Percentiles rank a stretch among this genome's conserved stretches.
These are phyloP conservation scores for Pyrrhura leucotis DNA, from an alignment of 2,797 vertebrate genomes.

Conservation along the genomic window DNA sequence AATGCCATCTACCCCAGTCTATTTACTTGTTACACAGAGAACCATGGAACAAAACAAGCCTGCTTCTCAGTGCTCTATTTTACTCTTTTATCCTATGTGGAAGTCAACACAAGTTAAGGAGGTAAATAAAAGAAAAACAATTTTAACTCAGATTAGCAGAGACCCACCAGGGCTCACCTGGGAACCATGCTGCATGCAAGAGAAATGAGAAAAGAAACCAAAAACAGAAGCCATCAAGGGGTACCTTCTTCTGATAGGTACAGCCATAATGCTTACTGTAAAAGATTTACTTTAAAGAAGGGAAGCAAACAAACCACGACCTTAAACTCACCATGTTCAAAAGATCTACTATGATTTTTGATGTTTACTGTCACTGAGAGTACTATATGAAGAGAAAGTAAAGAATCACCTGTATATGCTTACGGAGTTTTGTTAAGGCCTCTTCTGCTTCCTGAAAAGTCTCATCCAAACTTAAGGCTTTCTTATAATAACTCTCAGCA, in stretches of 20 bases:
- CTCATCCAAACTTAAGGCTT: constrained; percentile 88
- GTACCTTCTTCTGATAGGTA: constrained; percentile 34
- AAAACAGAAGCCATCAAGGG: not conserved
- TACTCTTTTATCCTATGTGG: not conserved
- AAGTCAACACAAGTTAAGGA: constrained; percentile 8
- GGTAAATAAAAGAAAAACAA: not conserved
- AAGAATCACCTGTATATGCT: constrained; percentile 95
- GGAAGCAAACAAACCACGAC: constrained; percentile 16
- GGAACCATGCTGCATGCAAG: not conserved
- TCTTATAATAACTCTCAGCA: constrained; percentile 92
- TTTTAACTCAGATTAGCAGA: not conserved
- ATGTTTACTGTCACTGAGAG: not conserved
- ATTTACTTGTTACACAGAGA: not conserved
- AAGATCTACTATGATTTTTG: not conserved
- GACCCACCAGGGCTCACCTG: constrained; percentile 19
- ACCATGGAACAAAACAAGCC: constrained; percentile 10
- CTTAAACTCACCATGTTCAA: not conserved
- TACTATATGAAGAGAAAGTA: constrained; percentile 76
- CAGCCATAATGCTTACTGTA: constrained; percentile 54
- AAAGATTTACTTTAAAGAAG: not conserved
- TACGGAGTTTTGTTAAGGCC: constrained; percentile 88
- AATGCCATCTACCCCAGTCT: not conserved
- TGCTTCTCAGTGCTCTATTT: not conserved
- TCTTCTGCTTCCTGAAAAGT: constrained; percentile 90
- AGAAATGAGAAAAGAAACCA: not conserved